Base-by-base conservation (phyloP, 2,888 invertebrate species). In the Mimachlamys varia region DNA sequence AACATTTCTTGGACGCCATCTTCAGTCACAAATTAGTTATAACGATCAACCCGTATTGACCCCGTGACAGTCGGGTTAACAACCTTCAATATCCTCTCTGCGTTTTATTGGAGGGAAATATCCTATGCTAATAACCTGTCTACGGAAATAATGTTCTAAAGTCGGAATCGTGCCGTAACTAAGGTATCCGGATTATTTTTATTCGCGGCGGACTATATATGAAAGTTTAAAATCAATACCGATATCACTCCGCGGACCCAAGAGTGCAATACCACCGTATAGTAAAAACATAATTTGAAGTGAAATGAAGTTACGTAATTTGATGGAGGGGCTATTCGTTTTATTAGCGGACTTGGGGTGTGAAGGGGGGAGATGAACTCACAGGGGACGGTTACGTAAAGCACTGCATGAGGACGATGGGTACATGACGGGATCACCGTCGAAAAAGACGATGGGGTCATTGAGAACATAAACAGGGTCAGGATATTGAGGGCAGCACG, bases 171-270 rank as follows among this genome's bases (percentile, higher is more conserved):
- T 76, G 76, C 76, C 76, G 76, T 76, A 33, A 33, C 76, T 76
- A 76, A 17, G 76, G 76, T 33, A 22, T 76, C 76, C 76, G 76
- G 76, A 76, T 76, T 76, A 76, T 76, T 76, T 76, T 33, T 76
- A 76, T 76, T 76, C 33, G 76, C 33, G 33, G 27, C 33, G 33
- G 33, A 76, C 76, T 76, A 76, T 76, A 76, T 76, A 33, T 76
- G 76, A 76, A 76, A 76, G 76, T 76, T 76, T 33, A 76, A 76
- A 76, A 76, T 76, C 76, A 33, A 76, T 76, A 76, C 10, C 33
- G 76, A 33, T 76, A 76, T 76, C 33, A 76, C 76, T 76, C 76
- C 76, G 76, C 76, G 12, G 13, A 12, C 76, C 27, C 27, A 44
- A 44, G 4, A 76, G 76, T 76, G 76, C 76, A 76, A 7, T 27